Evolutionary conservation across 2,797 vertebrate genomes (phyloP), one percentile per base, ranked within the genome.

Genomic region (Rhodeus uyekii): DNA sequence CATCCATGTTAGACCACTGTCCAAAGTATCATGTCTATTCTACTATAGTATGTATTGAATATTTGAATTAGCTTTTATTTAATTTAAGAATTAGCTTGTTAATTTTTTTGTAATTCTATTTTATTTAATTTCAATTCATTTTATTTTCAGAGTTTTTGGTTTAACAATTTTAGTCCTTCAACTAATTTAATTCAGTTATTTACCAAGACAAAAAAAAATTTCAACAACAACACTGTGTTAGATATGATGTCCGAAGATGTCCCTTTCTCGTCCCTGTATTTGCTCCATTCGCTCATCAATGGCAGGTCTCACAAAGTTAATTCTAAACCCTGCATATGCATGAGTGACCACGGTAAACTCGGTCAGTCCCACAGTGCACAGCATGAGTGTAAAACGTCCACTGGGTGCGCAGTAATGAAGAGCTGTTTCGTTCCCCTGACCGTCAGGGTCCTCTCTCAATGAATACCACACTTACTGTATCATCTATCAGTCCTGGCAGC

Each of bases 401-500:
- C 60, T 8, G 46, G 46, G 74, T 87, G 83, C 19, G 46, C 76
- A 58, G 80, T 84, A 84, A 89, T 87, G 81, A 83, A 86, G 81
- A 83, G 76, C 83, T 69, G 64, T 75, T 86, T 84, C 60, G 78
- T 80, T 71, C 76, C 50, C 76, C 68, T 29, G 72, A 82, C 82
- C 84, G 77, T 85, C 63, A 29, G 79, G 75, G 83, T 81, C 69
- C 83, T 84, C 78, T 86, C 80, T 72, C 77, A 88, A 72, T 78
- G 84, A 86, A 87, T 78, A 84, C 81, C 67, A 79, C 79, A 81
- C 83, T 85, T 85, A 87, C 79, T 69, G 76, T 94, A 94, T 95
- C 94, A 96, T 96, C 95, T 95, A 95, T 96, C 95, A 95, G 94
- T 94, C 42, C 80, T 83, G 84, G 61, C 84, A 86, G 84, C 29